These are phyloP conservation scores for Falco concolor DNA, from an alignment of 2,797 vertebrate species.

Conservation along the genomic window DNA sequence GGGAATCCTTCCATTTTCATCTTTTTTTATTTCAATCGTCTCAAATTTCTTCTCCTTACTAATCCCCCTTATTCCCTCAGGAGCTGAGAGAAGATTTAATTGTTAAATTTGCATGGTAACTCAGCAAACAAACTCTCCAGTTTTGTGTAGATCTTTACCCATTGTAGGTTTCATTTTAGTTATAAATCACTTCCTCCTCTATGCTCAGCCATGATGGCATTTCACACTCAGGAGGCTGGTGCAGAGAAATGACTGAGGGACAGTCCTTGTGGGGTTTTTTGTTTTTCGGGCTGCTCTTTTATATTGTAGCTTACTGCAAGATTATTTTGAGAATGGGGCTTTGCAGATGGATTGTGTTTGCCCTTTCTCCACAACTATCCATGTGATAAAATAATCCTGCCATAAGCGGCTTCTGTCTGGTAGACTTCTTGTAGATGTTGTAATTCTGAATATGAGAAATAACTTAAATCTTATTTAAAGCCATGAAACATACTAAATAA, in stretches of 20 bases:
- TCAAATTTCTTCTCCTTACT: constrained; percentile 69
- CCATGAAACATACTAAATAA: not conserved
- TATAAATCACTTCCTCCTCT: constrained; percentile 65
- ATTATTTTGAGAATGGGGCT: not conserved
- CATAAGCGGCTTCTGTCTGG: not conserved
- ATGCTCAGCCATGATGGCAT: constrained; percentile 38
- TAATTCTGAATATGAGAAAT: not conserved
- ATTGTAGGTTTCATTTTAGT: constrained; percentile 61
- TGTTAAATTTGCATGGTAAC: constrained; percentile 80
- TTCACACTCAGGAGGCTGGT: constrained; percentile 35
- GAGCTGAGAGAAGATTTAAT: constrained; percentile 76
- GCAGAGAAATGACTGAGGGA: constrained; percentile 5
- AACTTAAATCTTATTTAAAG: not conserved
- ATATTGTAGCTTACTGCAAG: not conserved
- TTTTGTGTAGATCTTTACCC: constrained; percentile 63
- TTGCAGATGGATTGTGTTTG: not conserved
- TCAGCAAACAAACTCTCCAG: constrained; percentile 75
- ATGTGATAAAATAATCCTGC: not conserved
- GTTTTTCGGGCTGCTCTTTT: not conserved
- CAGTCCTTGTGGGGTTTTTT: not conserved
- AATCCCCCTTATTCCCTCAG: constrained; percentile 67
- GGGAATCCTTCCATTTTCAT: constrained; percentile 34
- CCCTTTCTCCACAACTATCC: not conserved
- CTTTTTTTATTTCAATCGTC: constrained; percentile 19
- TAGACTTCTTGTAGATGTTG: not conserved